Percentiles rank a stretch among this genome's conserved stretches.
phyloP scores from a whole-genome alignment of 1,140 invertebrate species.

The Eufriesea mexicana region DNA sequence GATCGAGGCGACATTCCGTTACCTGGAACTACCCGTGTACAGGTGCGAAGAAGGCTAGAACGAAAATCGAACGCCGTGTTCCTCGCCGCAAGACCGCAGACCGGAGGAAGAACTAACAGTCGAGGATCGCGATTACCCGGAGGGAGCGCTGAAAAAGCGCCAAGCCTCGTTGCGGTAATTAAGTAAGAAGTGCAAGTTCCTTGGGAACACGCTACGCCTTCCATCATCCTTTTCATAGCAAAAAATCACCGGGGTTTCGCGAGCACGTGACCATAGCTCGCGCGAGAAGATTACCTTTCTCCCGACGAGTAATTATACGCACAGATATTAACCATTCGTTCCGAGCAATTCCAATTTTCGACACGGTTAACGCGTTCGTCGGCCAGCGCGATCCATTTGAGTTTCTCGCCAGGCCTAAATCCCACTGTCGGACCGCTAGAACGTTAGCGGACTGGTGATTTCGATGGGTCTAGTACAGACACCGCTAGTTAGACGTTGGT shows the following conservation, averaged over 20 bases:
- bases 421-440: too few relatives aligned
- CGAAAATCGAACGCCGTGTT: not conserved
- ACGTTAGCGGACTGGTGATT: too few relatives aligned
- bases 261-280: not conserved
- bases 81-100: not conserved
- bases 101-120: too few relatives aligned
- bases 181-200: slow-evolving; percentile 30
- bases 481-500: too few relatives aligned
- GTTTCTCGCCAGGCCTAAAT: too few relatives aligned
- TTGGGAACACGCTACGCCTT: not conserved
- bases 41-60: not conserved
- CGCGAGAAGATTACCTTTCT: not conserved
- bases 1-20: not conserved
- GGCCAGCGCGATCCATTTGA: too few relatives aligned
- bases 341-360: too few relatives aligned
- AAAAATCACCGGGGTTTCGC: slow-evolving; percentile 17
- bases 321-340: slow-evolving; percentile 1
- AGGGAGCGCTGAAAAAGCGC: not conserved
- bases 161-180: slow-evolving; percentile 36
- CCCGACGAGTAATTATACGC: not conserved
- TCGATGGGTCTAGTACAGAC: too few relatives aligned
- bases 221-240: slow-evolving; percentile 3
- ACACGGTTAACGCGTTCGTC: too few relatives aligned
- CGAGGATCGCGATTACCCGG: not conserved
- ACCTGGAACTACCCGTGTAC: not conserved